Percentiles rank a stretch among this genome's conserved stretches.
Evolutionary conservation across 2,113 vertebrate species (phyloP).

Genomic region (Coptodon bakossiorum): DNA sequence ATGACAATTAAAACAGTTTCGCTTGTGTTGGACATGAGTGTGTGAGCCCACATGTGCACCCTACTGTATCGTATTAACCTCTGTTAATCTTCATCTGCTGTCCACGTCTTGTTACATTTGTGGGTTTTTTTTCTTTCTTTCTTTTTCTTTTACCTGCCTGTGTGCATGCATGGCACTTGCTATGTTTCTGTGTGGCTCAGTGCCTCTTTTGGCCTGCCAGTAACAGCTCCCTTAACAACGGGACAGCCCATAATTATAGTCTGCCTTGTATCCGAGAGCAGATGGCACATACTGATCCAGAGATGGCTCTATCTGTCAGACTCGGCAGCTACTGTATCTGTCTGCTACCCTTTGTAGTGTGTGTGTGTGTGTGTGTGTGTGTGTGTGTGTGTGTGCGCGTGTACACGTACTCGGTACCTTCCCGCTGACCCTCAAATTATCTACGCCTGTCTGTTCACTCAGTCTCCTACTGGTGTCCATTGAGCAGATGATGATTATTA

Average conservation of each 20-base stretch:
- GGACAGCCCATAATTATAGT: constrained; percentile 60
- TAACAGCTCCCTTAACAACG: constrained; percentile 49
- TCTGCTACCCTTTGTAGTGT: neutral
- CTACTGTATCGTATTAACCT: neutral
- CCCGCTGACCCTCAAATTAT: constrained; percentile 10
- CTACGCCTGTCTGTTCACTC: neutral
- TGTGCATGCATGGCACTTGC: neutral
- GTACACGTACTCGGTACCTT: neutral
- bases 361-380: neutral
- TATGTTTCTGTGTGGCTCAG: neutral
- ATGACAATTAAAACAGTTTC: neutral
- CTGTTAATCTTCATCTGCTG: neutral
- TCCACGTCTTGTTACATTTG: neutral
- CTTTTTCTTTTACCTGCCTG: neutral
- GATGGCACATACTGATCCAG: constrained; percentile 56
- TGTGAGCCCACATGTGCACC: neutral
- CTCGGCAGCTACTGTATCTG: constrained; percentile 26
- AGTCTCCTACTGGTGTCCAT: neutral
- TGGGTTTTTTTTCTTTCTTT: neutral
- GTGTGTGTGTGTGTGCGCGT: neutral
- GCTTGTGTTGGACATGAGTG: neutral
- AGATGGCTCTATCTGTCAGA: constrained; percentile 53
- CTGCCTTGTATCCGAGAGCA: constrained; percentile 51
- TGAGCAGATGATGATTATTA: neutral
- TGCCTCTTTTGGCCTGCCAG: constrained; percentile 28